phyloP scores from a whole-genome alignment of 2,797 vertebrate genomes.

The Anguilla pacifica region DNA sequence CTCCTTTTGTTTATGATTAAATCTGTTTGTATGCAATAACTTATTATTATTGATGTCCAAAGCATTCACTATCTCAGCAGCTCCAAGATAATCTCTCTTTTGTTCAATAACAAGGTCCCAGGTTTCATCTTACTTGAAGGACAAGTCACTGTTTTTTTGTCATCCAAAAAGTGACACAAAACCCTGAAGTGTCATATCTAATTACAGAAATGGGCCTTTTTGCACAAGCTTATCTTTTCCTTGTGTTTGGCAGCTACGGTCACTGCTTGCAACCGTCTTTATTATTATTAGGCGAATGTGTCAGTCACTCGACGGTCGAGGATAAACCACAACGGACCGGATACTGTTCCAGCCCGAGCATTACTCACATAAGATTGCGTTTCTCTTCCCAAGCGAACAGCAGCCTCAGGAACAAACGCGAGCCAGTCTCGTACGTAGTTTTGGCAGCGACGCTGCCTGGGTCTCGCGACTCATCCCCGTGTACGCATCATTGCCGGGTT shows the following conservation, averaged over 20 bases:
- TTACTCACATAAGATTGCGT: constrained; percentile 36
- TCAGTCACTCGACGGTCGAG: background rate
- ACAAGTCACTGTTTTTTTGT: background rate
- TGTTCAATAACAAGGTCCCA: background rate
- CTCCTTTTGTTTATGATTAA: background rate
- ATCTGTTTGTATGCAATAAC: background rate
- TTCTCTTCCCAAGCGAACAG: constrained; percentile 43
- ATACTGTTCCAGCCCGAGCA: constrained; percentile 10
- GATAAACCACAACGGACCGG: background rate
- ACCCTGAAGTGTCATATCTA: background rate
- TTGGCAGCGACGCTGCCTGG: constrained; percentile 36
- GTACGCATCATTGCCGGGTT: too few species aligned
- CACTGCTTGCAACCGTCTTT: background rate
- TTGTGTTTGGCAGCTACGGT: background rate
- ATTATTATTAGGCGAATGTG: background rate
- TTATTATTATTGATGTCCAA: too few species aligned
- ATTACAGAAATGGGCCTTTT: background rate
- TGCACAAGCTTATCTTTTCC: background rate
- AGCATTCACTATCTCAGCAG: background rate
- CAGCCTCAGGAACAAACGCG: constrained; percentile 37
- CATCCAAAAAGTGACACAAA: background rate
- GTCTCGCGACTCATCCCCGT: background rate
- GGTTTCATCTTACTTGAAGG: background rate
- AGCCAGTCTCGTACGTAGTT: constrained; percentile 33
- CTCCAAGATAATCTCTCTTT: background rate